Base-by-base conservation (phyloP, 2,113 vertebrate genomes). In the Pagrus major region DNA sequence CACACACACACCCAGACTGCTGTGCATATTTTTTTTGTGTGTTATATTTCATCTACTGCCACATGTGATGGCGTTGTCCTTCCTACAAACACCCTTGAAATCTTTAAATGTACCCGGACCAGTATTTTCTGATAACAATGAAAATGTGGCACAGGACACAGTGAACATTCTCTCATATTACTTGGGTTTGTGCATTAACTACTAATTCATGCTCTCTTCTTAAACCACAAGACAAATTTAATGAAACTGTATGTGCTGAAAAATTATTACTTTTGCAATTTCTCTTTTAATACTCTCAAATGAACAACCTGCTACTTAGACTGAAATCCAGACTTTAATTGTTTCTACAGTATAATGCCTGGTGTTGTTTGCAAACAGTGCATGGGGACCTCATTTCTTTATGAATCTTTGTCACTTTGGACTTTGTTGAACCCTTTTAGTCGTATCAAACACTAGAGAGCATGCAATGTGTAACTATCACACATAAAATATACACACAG, bases 11-110 rank as follows among this genome's bases (percentile, higher is more conserved):
- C 61, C 63, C 31, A 71, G 15, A 60, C 54, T 78, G 67, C 88
- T 86, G 85, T 81, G 80, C 74, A 84, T 92, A 83, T 75, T 71
- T 60, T 49, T 64, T 90, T n/a, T n/a, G n/a, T 91, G 81, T 72
- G 76, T 84, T 77, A 89, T 85, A 85, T 91, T 89, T 89, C 84
- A 88, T 88, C 73, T 25, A 23, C 61, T 86, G 63, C 69, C 68
- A 35, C 63, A 49, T 85, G 39, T 54, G 56, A 80, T 60, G 42
- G 20, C 77, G n/a, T 55, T 80, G 69, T 84, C 72, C 81, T 85
- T 44, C 44, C 49, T 51, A 39, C 63, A 72, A 82, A 80, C 72
- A 76, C 6, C 72, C 82, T 82, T 66, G 85, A 93, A 91, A 91
- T 94, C 91, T 91, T 91, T 84, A 78, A 44, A 59, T 25, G 41